phyloP scores from a whole-genome alignment of 2,797 vertebrate species.

The Catharus ustulatus region DNA sequence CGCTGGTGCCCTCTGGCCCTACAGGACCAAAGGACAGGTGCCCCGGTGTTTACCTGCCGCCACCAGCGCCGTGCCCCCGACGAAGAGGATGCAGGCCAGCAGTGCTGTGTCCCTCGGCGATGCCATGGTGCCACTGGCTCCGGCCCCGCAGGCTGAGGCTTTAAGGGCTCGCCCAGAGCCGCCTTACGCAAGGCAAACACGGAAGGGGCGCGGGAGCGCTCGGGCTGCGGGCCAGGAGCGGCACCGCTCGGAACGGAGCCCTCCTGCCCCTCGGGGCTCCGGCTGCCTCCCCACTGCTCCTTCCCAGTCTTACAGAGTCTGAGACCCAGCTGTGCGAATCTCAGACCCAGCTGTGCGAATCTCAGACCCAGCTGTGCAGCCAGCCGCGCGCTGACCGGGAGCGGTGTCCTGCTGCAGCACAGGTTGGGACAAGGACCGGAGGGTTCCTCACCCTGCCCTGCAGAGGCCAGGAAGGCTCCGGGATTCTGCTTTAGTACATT shows the following conservation, averaged over 20 bases:
- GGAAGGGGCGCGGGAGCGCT: not conserved
- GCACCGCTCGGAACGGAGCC: not conserved
- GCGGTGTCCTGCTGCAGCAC: not conserved
- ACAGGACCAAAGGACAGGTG: fast-evolving
- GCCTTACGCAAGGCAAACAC: not conserved
- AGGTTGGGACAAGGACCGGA: fast-evolving
- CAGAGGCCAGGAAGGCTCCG: not conserved
- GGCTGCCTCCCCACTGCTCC: not conserved
- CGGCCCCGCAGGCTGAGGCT: not conserved
- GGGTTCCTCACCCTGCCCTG: not conserved
- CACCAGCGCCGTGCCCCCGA: not conserved
- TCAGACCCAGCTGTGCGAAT: not conserved
- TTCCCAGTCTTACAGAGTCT: fast-evolving
- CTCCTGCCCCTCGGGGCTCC: not conserved
- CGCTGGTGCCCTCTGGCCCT: not conserved
- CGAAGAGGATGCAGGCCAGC: not conserved
- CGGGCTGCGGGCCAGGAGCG: not conserved
- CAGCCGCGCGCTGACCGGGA: not conserved
- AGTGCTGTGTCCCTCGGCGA: not conserved
- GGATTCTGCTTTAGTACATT: not conserved
- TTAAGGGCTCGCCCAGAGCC: not conserved
- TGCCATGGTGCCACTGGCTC: not conserved
- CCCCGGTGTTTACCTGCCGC: not conserved
- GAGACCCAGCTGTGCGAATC: not conserved
- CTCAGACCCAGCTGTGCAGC: not conserved